phyloP scores from a whole-genome alignment of 2,888 invertebrate species.

The Loripinus fragilis region DNA sequence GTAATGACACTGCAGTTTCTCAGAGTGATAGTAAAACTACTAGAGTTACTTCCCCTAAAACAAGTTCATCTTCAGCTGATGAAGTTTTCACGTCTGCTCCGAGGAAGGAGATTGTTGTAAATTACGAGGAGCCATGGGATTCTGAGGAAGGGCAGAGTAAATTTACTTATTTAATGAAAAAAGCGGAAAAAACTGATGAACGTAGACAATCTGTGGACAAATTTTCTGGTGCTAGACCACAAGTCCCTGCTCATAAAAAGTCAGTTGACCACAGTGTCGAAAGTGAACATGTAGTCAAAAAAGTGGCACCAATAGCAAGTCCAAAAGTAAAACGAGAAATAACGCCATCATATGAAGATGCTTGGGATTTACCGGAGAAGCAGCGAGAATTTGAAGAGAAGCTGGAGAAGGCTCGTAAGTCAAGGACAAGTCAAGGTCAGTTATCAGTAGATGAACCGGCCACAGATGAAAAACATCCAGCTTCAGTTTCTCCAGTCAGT shows the following conservation, averaged over 20 bases:
- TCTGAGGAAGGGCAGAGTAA: slow-evolving; percentile 59
- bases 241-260: not conserved
- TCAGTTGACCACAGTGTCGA: slow-evolving; percentile 3
- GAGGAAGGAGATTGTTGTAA: slow-evolving; percentile 9
- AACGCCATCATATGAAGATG: slow-evolving; percentile 71
- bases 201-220: slow-evolving; percentile 41
- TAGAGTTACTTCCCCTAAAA: slow-evolving; percentile 1
- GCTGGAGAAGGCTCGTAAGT: slow-evolving; percentile 61
- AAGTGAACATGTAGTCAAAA: not conserved
- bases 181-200: slow-evolving; percentile 56
- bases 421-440: slow-evolving; percentile 43
- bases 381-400: slow-evolving; percentile 77
- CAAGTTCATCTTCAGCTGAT: slow-evolving; percentile 11
- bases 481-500: not conserved
- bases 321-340: slow-evolving; percentile 1
- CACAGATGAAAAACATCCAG: not conserved
- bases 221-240: not conserved
- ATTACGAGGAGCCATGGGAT: slow-evolving; percentile 77
- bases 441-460: not conserved
- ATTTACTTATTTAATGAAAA: slow-evolving; percentile 60
- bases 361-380: slow-evolving; percentile 76
- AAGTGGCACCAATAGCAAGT: not conserved
- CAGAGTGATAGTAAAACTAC: not conserved
- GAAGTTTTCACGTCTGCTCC: slow-evolving; percentile 10
- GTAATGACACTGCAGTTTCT: not conserved